phyloP scores from a whole-genome alignment of 2,113 vertebrate species.

The Haemorhous mexicanus region DNA sequence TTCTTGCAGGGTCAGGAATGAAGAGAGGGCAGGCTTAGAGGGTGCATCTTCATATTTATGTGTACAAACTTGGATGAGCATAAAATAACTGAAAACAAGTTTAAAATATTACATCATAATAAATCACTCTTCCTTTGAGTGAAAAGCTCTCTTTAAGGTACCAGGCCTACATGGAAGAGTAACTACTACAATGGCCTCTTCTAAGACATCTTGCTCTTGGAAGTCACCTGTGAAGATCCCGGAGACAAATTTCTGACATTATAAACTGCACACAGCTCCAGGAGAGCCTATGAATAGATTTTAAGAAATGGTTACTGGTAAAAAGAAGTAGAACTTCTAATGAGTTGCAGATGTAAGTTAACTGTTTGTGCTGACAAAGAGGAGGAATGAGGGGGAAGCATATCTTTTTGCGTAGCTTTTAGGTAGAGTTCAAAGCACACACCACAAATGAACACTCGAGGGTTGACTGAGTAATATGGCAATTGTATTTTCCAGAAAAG shows the following conservation, averaged over 20 bases:
- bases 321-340: neutral
- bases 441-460: neutral
- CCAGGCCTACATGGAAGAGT: neutral
- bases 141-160: neutral
- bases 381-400: neutral
- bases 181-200: neutral
- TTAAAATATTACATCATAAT: neutral
- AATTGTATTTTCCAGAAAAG: neutral
- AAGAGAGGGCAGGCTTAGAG: neutral
- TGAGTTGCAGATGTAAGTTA: neutral
- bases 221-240: neutral
- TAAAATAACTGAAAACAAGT: neutral
- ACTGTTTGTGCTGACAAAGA: neutral
- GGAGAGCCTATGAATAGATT: neutral
- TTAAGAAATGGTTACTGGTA: neutral
- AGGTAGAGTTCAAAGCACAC: neutral
- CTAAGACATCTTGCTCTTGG: neutral
- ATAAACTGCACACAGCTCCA: neutral
- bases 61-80: neutral
- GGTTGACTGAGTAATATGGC: neutral
- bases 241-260: neutral
- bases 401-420: neutral
- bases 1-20: neutral
- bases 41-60: neutral
- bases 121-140: neutral